phyloP scores from a whole-genome alignment of 2,888 invertebrate genomes.

The Caenorhabditis virilis region DNA sequence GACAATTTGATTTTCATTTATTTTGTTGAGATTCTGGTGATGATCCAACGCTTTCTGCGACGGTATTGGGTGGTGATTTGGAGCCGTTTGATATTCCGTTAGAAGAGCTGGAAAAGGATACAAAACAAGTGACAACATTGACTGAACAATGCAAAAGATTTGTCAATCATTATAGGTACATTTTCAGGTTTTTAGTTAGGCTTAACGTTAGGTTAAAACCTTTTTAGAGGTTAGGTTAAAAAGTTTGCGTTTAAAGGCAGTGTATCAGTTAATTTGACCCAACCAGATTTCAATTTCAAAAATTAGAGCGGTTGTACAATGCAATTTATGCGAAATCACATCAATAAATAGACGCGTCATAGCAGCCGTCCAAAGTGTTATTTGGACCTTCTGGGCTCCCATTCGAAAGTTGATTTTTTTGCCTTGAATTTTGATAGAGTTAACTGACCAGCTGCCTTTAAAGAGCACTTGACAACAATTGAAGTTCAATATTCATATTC shows the following conservation, averaged over 20 bases:
- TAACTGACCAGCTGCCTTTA: no score
- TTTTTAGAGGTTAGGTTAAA: no score
- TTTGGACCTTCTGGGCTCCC: no score
- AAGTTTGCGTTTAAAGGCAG: conserved; percentile 1
- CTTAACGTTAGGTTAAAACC: no score
- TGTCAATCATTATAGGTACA: conserved; percentile 54
- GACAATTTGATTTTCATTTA: no score
- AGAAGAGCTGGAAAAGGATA: conserved; percentile 55
- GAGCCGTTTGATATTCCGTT: conserved; percentile 59
- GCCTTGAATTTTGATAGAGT: background rate
- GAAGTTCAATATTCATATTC: no score
- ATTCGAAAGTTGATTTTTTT: conserved; percentile 1
- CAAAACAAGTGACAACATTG: conserved; percentile 56
- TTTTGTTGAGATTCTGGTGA: no score
- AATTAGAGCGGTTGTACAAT: background rate
- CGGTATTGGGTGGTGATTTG: conserved; percentile 39
- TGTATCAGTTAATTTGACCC: no score
- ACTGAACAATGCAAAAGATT: conserved; percentile 59
- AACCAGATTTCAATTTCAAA: conserved; percentile 3
- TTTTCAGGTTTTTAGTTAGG: background rate
- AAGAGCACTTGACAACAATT: no score
- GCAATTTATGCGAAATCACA: background rate
- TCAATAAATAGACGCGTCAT: no score
- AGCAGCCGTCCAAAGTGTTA: background rate
- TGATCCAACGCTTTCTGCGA: conserved; percentile 28